Base-by-base conservation (phyloP, 1,140 invertebrate genomes). In the Tenebrio molitor region DNA sequence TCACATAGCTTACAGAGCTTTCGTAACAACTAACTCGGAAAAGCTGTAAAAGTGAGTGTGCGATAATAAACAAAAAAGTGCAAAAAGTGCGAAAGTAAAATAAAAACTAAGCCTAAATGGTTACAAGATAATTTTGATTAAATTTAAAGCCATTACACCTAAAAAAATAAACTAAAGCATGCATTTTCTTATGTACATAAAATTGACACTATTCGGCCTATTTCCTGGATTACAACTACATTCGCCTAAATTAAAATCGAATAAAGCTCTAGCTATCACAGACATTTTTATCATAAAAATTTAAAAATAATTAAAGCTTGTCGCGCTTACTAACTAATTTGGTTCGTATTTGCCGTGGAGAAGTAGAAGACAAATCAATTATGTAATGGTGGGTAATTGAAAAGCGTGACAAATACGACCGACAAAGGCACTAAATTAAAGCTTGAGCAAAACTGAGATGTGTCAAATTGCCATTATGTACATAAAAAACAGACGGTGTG, bases 361-460 rank as follows among this genome's bases (percentile, higher is more conserved):
- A n/a, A n/a, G n/a, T n/a, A n/a, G n/a, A n/a, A n/a, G n/a, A n/a
- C n/a, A n/a, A n/a, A n/a, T n/a, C n/a, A n/a, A n/a, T n/a, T n/a
- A n/a, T n/a, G n/a, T n/a, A n/a, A n/a, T n/a, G n/a, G n/a, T n/a
- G n/a, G n/a, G n/a, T n/a, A n/a, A n/a, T n/a, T n/a, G n/a, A n/a
- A n/a, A n/a, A n/a, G n/a, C n/a, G n/a, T n/a, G 23, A 14, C 23
- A 29, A 58, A 14, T 29, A 12, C 21, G 5, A 58, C 15, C 50
- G 33, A 63, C 8, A 33, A 34, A 42, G 34, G 19, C 39, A 65
- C 62, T 71, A 74, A 73, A 34, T 82, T 81, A 81, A 82, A 81
- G 81, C 81, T 82, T 82, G 81, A 82, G 81, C 81, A 82, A 82
- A 80, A 78, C 1, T 64, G 36, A 74, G 50, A 76, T 68, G 76